These are phyloP conservation scores for Parambassis ranga DNA, from an alignment of 2,797 vertebrate genomes.

Conservation along the genomic window DNA sequence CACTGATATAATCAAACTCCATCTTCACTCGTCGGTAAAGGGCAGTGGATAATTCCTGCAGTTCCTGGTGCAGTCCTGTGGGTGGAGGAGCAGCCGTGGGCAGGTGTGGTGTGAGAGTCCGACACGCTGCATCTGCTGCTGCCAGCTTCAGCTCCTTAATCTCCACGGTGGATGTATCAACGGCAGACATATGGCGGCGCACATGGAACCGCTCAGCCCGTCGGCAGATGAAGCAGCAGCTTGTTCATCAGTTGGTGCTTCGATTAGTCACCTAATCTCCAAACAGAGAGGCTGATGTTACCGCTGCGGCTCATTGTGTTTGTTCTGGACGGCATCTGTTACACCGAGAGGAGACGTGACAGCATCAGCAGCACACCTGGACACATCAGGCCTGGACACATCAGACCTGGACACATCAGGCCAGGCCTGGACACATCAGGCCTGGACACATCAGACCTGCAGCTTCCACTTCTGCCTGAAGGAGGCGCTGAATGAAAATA, in stretches of 20 bases:
- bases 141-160: constrained; percentile 14
- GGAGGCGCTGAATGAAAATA: too few relatives aligned
- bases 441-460: too few relatives aligned
- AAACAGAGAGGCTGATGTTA: not conserved
- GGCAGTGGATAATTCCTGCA: too few relatives aligned
- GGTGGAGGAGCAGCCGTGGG: not conserved
- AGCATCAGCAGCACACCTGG: too few relatives aligned
- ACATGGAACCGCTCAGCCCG: not conserved
- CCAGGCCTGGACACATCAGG: too few relatives aligned
- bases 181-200: constrained; percentile 40
- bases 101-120: not conserved
- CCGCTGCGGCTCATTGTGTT: not conserved
- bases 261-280: constrained; percentile 16
- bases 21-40: too few relatives aligned
- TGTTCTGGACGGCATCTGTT: too few relatives aligned
- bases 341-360: too few relatives aligned
- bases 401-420: too few relatives aligned
- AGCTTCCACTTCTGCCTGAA: too few relatives aligned
- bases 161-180: constrained; percentile 1
- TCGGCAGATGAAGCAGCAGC: constrained; percentile 38
- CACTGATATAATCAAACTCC: too few relatives aligned
- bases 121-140: not conserved
- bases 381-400: too few relatives aligned
- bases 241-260: constrained; percentile 37
- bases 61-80: not conserved